A percentile compares a stretch with the other conserved stretches of the same genome.
These are phyloP conservation scores for Limnephilus rhombicus DNA, from an alignment of 2,888 invertebrate genomes.

Conservation along the genomic window DNA sequence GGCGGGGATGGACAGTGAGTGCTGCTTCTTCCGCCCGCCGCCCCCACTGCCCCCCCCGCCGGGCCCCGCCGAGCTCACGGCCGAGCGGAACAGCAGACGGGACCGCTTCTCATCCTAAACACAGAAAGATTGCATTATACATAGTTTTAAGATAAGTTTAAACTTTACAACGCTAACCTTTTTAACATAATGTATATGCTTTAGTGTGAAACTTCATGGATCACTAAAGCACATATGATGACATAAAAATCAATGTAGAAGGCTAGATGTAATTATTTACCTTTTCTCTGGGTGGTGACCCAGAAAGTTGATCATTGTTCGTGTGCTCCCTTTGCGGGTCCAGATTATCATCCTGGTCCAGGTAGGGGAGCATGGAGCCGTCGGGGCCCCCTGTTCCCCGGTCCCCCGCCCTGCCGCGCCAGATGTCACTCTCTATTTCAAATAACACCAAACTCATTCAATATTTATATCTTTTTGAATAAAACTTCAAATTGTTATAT, in stretches of 20 bases:
- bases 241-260: slow-evolving; percentile 69
- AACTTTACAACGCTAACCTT: background rate
- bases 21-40: slow-evolving; percentile 70
- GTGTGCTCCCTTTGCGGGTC: slow-evolving; percentile 74
- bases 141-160: background rate
- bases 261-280: slow-evolving; percentile 68
- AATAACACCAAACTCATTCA: background rate
- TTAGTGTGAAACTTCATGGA: too few species aligned
- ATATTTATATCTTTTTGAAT: too few species aligned
- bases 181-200: too few species aligned
- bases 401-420: slow-evolving; percentile 58
- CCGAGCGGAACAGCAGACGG: slow-evolving; percentile 82
- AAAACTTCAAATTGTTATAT: too few species aligned
- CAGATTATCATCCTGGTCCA: slow-evolving; percentile 71
- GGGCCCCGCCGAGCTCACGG: slow-evolving; percentile 78
- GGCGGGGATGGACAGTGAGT: slow-evolving; percentile 71
- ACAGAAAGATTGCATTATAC: background rate
- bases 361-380: slow-evolving; percentile 67
- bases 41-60: slow-evolving; percentile 32
- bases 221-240: too few species aligned
- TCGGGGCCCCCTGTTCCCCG: slow-evolving; percentile 69
- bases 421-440: slow-evolving; percentile 59
- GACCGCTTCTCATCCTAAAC: slow-evolving; percentile 78
- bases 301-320: slow-evolving; percentile 70
- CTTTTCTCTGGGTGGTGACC: slow-evolving; percentile 79